Base-by-base conservation (phyloP, 2,888 invertebrate species). In the Orchesellides sinensis region DNA sequence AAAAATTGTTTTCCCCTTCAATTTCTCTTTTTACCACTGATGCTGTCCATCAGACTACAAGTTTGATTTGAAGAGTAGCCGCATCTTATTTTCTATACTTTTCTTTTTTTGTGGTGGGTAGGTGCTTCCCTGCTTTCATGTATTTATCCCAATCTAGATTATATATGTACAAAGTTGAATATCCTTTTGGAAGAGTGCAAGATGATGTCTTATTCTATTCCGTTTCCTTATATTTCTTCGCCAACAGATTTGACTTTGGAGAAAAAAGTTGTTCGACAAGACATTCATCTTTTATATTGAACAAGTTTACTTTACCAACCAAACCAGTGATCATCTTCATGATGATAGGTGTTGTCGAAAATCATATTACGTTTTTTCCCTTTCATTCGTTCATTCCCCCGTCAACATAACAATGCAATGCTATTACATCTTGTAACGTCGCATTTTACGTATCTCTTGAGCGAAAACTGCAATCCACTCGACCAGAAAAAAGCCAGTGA, bases 121-220 rank as follows among this genome's bases (percentile, higher is more conserved):
- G n/a, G n/a, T n/a, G n/a, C n/a, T n/a, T n/a, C n/a, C n/a, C n/a
- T n/a, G n/a, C 52, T 52, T 68, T 27, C 27, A 47, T 21, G 52
- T 17, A 63, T 17, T 49, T 68, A 54, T 40, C 35, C 69, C 69
- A 21, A 23, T 45, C 32, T 69, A n/a, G n/a, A n/a, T n/a, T n/a
- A n/a, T n/a, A n/a, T n/a, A n/a, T n/a, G n/a, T n/a, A n/a, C n/a
- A n/a, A n/a, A n/a, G n/a, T n/a, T n/a, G n/a, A n/a, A n/a, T 47
- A 19, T 4, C 5, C 35, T 35, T 35, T 12, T 35, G 6, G 12
- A 12, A 35, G 35, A 8, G 5, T n/a, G n/a, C n/a, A n/a, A n/a
- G n/a, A n/a, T n/a, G n/a, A n/a, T n/a, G n/a, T n/a, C n/a, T n/a
- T n/a, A n/a, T 35, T 35, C 12, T 12, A 35, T 35, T 35, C 35